Conservation (phyloP, 2,888 invertebrate genomes). For the Chelonus formosanus region DNA sequence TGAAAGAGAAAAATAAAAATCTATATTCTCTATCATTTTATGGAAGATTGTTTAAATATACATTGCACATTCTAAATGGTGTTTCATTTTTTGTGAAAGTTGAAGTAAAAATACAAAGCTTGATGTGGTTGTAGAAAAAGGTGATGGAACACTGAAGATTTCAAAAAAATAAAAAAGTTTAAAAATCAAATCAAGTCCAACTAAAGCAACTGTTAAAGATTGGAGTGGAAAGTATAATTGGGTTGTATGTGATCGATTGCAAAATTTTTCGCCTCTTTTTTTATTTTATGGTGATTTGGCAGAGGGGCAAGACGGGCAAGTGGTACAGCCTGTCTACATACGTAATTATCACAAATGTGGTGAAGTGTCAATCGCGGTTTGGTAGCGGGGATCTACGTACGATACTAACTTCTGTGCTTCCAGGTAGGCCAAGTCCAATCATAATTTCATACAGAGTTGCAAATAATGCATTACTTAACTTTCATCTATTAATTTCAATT, state of each 20-base stretch:
- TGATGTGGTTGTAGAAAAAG: conserved; percentile 44
- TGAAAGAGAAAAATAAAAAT: too few species aligned
- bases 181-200: conserved; percentile 8
- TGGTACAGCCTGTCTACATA: conserved; percentile 57
- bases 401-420: conserved; percentile 66
- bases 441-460: conserved; percentile 56
- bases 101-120: conserved; percentile 29
- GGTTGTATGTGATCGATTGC: conserved; percentile 19
- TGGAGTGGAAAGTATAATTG: conserved; percentile 11
- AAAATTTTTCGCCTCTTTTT: conserved; percentile 18
- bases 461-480: conserved; percentile 27
- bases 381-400: conserved; percentile 65
- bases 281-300: conserved; percentile 56
- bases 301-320: conserved; percentile 57
- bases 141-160: conserved; percentile 16
- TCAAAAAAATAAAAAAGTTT: conserved; percentile 20
- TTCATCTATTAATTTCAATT: neutral
- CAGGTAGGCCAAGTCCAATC: conserved; percentile 66
- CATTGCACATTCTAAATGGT: too few species aligned
- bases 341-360: conserved; percentile 52
- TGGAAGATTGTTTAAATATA: too few species aligned
- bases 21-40: too few species aligned
- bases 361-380: conserved; percentile 65
- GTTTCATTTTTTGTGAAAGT: too few species aligned
- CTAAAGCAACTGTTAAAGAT: conserved; percentile 12